phyloP scores from a whole-genome alignment of 2,888 invertebrate genomes.

The Pristionchus mayeri region DNA sequence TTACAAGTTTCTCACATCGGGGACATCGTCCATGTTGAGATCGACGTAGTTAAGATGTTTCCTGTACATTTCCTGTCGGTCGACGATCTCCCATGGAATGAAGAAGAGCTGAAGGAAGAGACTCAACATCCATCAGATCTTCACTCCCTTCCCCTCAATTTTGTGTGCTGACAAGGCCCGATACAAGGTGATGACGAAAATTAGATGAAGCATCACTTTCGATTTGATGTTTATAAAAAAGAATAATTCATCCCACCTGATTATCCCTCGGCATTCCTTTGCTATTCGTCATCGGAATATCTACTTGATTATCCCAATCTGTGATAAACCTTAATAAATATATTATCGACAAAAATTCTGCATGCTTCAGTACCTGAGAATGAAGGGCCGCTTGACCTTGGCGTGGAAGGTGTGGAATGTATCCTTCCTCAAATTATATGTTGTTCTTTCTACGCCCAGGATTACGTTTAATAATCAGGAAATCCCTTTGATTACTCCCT shows the following conservation, averaged over 20 bases:
- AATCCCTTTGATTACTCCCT: neutral
- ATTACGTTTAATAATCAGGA: neutral
- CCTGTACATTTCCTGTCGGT: neutral
- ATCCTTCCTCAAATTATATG: neutral
- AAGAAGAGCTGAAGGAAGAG: neutral
- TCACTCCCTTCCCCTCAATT: no score
- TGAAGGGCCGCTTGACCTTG: neutral
- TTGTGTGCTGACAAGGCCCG: no score
- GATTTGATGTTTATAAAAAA: no score
- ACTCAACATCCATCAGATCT: no score
- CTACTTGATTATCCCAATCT: neutral
- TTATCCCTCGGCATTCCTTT: slow-evolving; percentile 25
- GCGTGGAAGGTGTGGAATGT: neutral
- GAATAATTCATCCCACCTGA: neutral
- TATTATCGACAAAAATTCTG: neutral
- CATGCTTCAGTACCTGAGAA: neutral
- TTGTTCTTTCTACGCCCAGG: no score
- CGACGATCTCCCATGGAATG: slow-evolving; percentile 10
- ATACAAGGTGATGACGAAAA: no score
- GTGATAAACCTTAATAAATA: neutral
- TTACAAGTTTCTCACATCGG: slow-evolving; percentile 3
- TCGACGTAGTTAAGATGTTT: neutral
- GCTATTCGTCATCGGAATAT: neutral
- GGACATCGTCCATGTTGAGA: neutral
- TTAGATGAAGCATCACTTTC: no score